Base-by-base conservation (phyloP, 2,797 vertebrate genomes). In the Coregonus suidteri region DNA sequence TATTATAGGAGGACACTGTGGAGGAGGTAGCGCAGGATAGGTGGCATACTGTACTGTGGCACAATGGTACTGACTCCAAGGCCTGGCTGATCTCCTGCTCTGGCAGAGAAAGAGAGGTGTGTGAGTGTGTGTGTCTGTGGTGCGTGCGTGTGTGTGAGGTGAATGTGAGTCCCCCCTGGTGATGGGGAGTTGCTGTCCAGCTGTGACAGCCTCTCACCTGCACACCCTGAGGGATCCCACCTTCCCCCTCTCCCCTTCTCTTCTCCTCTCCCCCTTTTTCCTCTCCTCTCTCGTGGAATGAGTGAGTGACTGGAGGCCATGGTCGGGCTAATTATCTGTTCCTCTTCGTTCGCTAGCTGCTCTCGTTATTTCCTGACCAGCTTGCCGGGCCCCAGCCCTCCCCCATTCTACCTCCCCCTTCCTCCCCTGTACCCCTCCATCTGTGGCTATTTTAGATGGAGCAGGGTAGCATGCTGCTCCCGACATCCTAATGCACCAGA, bases 391-490 rank as follows among this genome's bases (percentile, higher is more conserved):
- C 68, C 79, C 73, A 68, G 93, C 94, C 92, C 93, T 93, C 51
- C 52, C 87, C 87, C 86, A 69, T 56, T 91, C 71, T 14, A 64
- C 72, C 16, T 78, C 94, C 93, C 92, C 94, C 93, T 91, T 93
- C 93, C 91, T 86, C 86, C 87, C 87, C 85, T 92, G 68, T 20
- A 62, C 47, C 70, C 92, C 79, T 94, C 94, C 95, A 95, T 95
- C 95, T 95, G 95, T 92, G 95, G 90, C 90, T 90, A 92, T 94
- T 96, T 95, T 93, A 92, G 93, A 95, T 93, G 91, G 94, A 94
- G 94, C 93, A 88, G 86, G 87, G 84, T 88, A 94, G 94, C 95
- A 94, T 95, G 95, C 95, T 95, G 94, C 95, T 95, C 79, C 52
- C 88, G 91, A 93, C 93, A 93, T 92, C 92, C 93, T 93, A 94